Conservation (phyloP, 2,888 invertebrate species). For the Drosophila quinaria region DNA sequence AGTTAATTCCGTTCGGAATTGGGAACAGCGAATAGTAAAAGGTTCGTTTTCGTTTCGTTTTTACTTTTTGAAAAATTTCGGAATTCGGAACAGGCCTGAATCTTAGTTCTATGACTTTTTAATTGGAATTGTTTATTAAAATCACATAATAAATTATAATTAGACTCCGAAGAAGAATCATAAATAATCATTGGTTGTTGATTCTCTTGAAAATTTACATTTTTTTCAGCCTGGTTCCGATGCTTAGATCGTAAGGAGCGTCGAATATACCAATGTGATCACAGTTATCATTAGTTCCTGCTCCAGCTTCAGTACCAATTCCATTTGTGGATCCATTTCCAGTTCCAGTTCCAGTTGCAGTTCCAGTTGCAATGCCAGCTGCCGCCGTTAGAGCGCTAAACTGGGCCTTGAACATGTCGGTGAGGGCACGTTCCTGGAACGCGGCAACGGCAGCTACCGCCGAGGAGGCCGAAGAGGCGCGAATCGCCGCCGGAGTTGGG, state of each 20-base stretch:
- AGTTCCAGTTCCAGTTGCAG: not conserved
- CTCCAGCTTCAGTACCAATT: not conserved
- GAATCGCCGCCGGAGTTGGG: slow-evolving; percentile 6
- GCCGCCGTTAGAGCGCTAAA: slow-evolving; percentile 68
- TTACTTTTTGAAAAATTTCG: too few species aligned
- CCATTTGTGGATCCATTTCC: not conserved
- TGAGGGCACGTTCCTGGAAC: slow-evolving; percentile 70
- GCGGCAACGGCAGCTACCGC: slow-evolving; percentile 54
- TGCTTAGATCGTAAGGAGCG: slow-evolving; percentile 79
- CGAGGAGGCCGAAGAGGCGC: slow-evolving; percentile 15
- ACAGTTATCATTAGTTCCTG: slow-evolving; percentile 20
- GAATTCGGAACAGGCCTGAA: too few species aligned
- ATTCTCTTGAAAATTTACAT: slow-evolving; percentile 53
- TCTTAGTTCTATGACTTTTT: too few species aligned
- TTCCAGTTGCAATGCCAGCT: slow-evolving; percentile 30
- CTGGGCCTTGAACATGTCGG: slow-evolving; percentile 77
- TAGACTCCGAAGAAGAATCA: not conserved
- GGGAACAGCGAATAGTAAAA: too few species aligned
- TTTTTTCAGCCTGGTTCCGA: slow-evolving; percentile 70
- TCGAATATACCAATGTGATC: slow-evolving; percentile 54
- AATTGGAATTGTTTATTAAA: too few species aligned
- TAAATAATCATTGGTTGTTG: not conserved
- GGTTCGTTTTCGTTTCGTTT: too few species aligned
- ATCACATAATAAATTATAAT: too few species aligned
- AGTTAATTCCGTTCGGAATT: too few species aligned